Base-by-base conservation (phyloP, 2,113 vertebrate species). In the Microcebus tavaratra region DNA sequence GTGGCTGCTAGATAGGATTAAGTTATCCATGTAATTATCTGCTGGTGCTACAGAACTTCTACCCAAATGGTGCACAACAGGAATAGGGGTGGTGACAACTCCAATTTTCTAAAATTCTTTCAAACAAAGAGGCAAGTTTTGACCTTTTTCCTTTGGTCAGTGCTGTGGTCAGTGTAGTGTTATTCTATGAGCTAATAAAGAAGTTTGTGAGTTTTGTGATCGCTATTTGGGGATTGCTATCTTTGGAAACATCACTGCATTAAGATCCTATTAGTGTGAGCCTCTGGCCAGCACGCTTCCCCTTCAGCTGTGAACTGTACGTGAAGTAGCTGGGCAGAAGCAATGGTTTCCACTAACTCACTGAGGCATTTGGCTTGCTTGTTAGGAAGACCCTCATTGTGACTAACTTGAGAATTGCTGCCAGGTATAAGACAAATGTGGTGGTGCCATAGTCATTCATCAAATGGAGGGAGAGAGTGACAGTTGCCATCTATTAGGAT, bases 371-470 rank as follows among this genome's bases (percentile, higher is more conserved):
- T 84, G 0, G 2, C 95, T 97, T 75, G 88, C 55, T 89, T 75
- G 73, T 97, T 96, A 81, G 97, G 97, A 98, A 98, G 97, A 97
- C 97, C 96, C 90, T 98, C 97, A 95, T 98, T 98, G 98, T 91
- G 97, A 97, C 23, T 0, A 96, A 93, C 94, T 98, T 94, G 95
- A 98, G 96, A 98, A 95, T 92, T 70, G 21, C 88, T 96, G 98
- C 97, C 98, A 98, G 96, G 70, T 92, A 91, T 23, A 89, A 98
- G 98, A 98, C 97, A 98, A 98, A 98, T 98, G 98, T 80, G 95
- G 82, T 91, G 23, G 72, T 0, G 2, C 87, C 82, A 87, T n/a
- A 50, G 81, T 96, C 97, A 97, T 98, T 98, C 96, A 98, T 98
- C 98, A 98, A 94, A 67, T 14, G 84, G 68, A 92, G 42, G 59